Evolutionary conservation across 2,113 vertebrate species (phyloP).

Genomic region (Vidua macroura): DNA sequence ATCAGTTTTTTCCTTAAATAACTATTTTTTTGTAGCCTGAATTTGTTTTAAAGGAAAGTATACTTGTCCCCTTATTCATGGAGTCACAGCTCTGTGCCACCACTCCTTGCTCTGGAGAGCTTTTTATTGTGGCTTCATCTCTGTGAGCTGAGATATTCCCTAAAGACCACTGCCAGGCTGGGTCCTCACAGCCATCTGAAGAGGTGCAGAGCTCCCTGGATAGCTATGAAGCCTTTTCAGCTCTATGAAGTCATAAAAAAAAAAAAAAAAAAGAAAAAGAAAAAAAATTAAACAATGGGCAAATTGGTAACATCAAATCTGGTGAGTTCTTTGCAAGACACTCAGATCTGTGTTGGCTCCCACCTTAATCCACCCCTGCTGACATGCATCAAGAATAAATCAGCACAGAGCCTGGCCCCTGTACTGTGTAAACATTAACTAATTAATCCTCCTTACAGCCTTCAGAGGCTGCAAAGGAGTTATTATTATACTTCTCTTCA

Average conservation of each 20-base stretch:
- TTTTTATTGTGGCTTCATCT: neutral
- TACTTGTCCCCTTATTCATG: neutral
- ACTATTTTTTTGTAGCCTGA: neutral
- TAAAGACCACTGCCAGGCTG: neutral
- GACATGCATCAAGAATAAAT: neutral
- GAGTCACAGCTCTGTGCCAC: neutral
- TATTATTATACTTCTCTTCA: conserved; percentile 16
- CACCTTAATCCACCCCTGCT: neutral
- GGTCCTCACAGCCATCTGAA: neutral
- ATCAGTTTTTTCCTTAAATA: neutral
- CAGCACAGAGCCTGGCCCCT: neutral
- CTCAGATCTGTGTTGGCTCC: neutral
- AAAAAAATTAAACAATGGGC: neutral
- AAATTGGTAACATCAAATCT: neutral
- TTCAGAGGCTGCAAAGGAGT: neutral
- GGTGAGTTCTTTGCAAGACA: neutral
- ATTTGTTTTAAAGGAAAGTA: neutral
- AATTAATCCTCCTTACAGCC: conserved; percentile 42
- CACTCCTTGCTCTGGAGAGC: neutral
- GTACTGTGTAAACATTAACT: conserved; percentile 46
- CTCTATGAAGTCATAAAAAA: neutral
- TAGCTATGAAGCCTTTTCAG: neutral
- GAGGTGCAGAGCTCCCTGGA: neutral
- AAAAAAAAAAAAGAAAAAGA: no score
- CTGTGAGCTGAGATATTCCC: neutral